Base-by-base conservation (phyloP, 2,888 invertebrate species). In the Torymus auratus region DNA sequence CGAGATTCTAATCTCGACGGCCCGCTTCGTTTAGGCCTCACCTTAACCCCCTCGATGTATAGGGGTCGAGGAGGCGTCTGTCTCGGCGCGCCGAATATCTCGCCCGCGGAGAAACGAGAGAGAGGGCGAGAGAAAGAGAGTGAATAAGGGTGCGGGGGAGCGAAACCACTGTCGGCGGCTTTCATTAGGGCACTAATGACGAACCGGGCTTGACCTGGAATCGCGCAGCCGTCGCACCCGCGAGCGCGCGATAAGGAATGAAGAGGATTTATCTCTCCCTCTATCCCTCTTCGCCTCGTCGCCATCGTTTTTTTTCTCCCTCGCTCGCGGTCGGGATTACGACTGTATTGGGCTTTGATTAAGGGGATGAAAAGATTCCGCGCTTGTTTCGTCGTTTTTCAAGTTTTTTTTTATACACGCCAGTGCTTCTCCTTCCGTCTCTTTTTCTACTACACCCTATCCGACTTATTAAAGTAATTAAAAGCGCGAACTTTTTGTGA, bases 1-100 rank as follows among this genome's bases (percentile, higher is more conserved):
- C 87, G 84, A 87, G 87, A 88, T 88, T 88, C 87, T 88, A 88
- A 88, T 88, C 87, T 86, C 84, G 86, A 85, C 84, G 83, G 85
- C 84, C 85, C 84, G 85, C 83, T 85, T 85, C 85, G 85, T 85
- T 86, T 86, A 81, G 80, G 78, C 60, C 68, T 41, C 55, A 73
- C 72, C 73, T 78, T 58, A 58, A 56, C 58, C 79, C 70, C 68
- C 68, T 15, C 52, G 56, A 13, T 17, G 50, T 10, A 50, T 12
- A n/a, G n/a, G 61, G 61, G 4, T 55, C 62, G 55, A 70, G 41
- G 41, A 41, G 70, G 70, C 15, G 77, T 53, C 55, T 61, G 76
- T 53, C 60, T 62, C 28, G 56, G 4, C 23, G 20, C 20, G n/a
- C 62, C 53, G 64, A 65, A 58, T 74, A 58, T 74, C 56, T 74